phyloP scores from a whole-genome alignment of 2,797 vertebrate genomes.

The Microcaecilia unicolor region DNA sequence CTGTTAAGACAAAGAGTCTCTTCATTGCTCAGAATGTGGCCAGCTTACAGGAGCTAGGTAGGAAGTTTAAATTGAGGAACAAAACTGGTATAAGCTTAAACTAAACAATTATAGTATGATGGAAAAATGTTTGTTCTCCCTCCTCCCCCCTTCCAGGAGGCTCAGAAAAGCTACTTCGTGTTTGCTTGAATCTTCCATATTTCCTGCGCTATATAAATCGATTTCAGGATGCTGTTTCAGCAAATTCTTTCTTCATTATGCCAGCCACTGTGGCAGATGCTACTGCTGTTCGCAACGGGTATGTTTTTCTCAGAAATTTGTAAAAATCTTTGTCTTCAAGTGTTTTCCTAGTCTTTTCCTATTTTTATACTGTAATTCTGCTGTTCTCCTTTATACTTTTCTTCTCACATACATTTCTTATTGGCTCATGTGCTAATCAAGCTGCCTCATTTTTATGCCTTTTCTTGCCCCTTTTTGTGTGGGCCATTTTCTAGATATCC shows the following conservation, averaged over 20 bases:
- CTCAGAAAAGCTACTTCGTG: conserved; percentile 90
- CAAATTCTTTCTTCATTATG: conserved; percentile 98
- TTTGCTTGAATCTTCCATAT: conserved; percentile 95
- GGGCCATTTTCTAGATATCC: no score
- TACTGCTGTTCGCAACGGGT: conserved; percentile 96
- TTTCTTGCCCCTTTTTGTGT: no score
- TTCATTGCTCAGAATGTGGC: conserved; percentile 97
- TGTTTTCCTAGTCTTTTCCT: no score
- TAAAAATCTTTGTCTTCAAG: no score
- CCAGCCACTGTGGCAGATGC: conserved; percentile 95
- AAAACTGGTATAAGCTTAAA: no score
- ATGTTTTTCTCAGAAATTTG: no score
- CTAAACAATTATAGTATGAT: neutral
- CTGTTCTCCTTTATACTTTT: no score
- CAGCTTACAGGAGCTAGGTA: conserved; percentile 94
- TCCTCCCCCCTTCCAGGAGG: conserved; percentile 68
- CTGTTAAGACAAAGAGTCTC: conserved; percentile 88
- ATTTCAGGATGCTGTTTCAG: conserved; percentile 92
- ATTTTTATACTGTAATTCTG: no score
- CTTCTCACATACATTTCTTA: no score
- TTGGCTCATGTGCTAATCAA: no score
- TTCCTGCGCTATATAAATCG: conserved; percentile 97
- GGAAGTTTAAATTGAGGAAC: conserved; percentile 17
- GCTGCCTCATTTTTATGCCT: no score
- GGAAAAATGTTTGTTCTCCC: neutral